A percentile compares a stretch with the other conserved stretches of the same genome.
phyloP scores from a whole-genome alignment of 2,888 invertebrate genomes.

The Protodeltote pygarga region DNA sequence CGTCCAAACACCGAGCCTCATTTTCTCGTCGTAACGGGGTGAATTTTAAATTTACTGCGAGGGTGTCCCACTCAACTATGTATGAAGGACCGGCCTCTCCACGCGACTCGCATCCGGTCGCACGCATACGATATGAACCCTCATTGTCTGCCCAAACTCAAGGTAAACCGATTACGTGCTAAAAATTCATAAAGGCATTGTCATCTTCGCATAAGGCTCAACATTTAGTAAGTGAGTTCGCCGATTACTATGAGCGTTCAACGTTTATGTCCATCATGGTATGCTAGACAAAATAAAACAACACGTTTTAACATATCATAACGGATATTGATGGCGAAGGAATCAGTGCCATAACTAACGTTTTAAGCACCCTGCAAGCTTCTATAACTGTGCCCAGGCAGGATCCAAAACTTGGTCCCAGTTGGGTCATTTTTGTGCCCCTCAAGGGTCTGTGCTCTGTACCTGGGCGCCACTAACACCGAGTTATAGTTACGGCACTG shows the following conservation, averaged over 20 bases:
- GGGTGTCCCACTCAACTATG: constrained; percentile 79
- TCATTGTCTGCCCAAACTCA: constrained; percentile 73
- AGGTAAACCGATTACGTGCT: constrained; percentile 81
- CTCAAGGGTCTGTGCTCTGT: no score
- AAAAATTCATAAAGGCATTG: constrained; percentile 81
- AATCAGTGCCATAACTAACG: no score
- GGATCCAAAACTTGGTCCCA: no score
- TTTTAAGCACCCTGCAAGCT: no score
- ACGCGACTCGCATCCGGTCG: constrained; percentile 71
- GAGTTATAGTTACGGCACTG: no score
- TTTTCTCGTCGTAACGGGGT: constrained; percentile 75
- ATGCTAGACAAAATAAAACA: no score
- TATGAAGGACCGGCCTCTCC: constrained; percentile 76
- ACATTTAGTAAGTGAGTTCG: constrained; percentile 68
- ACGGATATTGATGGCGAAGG: no score
- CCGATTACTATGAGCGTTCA: constrained; percentile 54
- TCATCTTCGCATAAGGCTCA: constrained; percentile 66
- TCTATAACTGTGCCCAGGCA: no score
- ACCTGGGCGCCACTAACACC: no score
- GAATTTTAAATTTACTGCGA: constrained; percentile 79
- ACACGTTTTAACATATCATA: no score
- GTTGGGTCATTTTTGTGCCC: no score
- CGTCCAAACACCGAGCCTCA: constrained; percentile 70
- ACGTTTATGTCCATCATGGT: constrained; percentile 50
- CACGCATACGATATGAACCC: constrained; percentile 73